A percentile compares a stretch with the other conserved stretches of the same genome.
Evolutionary conservation across 2,113 vertebrate species (phyloP).

Genomic region (Talpa occidentalis): DNA sequence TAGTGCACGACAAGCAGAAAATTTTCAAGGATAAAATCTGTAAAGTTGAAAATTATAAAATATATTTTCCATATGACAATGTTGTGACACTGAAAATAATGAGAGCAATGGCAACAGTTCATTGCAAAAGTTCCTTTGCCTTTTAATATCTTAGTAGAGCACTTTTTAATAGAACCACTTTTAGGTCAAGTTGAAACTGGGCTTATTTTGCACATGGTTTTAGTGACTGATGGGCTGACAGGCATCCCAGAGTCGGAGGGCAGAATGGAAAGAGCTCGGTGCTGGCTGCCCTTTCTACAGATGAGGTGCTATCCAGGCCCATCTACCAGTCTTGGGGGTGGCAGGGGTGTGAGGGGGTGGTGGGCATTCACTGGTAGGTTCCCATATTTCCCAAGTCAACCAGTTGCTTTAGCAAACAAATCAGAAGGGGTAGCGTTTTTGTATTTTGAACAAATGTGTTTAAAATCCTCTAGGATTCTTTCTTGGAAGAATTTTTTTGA

Average conservation of each 20-base stretch:
- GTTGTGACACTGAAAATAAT: constrained; percentile 41
- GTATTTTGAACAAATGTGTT: constrained; percentile 14
- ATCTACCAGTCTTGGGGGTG: neutral
- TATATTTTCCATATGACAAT: neutral
- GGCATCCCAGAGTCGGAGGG: neutral
- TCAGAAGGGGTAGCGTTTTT: neutral
- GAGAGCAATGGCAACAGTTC: neutral
- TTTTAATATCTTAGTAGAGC: constrained; percentile 54
- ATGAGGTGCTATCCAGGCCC: neutral
- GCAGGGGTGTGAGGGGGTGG: neutral
- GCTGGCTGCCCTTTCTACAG: neutral
- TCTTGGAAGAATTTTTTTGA: constrained; percentile 21
- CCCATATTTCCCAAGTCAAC: neutral
- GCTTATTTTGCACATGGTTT: constrained; percentile 35
- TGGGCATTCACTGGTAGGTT: neutral
- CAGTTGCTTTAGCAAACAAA: constrained; percentile 48
- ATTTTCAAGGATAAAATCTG: constrained; percentile 48
- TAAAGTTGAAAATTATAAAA: constrained; percentile 15
- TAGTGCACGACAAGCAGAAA: neutral
- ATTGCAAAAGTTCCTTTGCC: constrained; percentile 46
- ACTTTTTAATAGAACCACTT: constrained; percentile 46
- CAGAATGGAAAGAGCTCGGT: neutral
- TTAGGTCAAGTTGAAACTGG: constrained; percentile 45
- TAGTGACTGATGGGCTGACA: neutral
- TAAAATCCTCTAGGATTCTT: neutral